phyloP scores from a whole-genome alignment of 1,140 invertebrate species.

The Trachelipus rathkii region DNA sequence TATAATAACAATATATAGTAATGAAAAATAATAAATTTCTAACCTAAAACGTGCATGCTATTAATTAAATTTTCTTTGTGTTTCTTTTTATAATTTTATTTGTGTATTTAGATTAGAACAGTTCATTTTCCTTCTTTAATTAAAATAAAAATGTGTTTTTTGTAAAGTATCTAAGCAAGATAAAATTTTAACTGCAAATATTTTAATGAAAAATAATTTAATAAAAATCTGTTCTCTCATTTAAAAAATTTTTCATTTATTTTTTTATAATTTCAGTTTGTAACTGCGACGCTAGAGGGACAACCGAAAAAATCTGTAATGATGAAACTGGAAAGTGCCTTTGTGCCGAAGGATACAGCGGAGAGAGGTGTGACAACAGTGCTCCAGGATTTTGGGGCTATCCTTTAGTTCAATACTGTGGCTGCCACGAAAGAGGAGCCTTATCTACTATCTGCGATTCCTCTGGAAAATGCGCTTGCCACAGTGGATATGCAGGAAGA shows the following conservation, averaged over 20 bases:
- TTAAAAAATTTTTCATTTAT: too few relatives aligned
- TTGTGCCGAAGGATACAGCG: conserved; percentile 87
- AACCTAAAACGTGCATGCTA: too few relatives aligned
- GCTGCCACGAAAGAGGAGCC: conserved; percentile 68
- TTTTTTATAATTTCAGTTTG: conserved; percentile 63
- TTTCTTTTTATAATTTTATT: too few relatives aligned
- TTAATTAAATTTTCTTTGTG: too few relatives aligned
- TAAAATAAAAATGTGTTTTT: too few relatives aligned
- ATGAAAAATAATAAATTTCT: too few relatives aligned
- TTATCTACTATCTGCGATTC: conserved; percentile 72
- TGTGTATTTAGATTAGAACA: too few relatives aligned
- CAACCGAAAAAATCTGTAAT: conserved; percentile 77
- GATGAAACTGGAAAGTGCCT: conserved; percentile 77
- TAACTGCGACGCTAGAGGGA: conserved; percentile 85
- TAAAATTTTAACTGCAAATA: too few relatives aligned
- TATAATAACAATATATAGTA: background rate
- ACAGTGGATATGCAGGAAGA: conserved; percentile 80
- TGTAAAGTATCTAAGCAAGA: too few relatives aligned
- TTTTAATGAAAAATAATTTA: too few relatives aligned
- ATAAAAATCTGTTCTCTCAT: too few relatives aligned
- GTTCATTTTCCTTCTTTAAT: too few relatives aligned
- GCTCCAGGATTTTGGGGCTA: conserved; percentile 78
- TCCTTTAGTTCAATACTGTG: conserved; percentile 81
- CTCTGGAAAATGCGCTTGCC: conserved; percentile 86
- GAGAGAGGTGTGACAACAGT: conserved; percentile 84